Conservation (phyloP, 2,888 invertebrate species). For the Iselma pallidipennis region DNA sequence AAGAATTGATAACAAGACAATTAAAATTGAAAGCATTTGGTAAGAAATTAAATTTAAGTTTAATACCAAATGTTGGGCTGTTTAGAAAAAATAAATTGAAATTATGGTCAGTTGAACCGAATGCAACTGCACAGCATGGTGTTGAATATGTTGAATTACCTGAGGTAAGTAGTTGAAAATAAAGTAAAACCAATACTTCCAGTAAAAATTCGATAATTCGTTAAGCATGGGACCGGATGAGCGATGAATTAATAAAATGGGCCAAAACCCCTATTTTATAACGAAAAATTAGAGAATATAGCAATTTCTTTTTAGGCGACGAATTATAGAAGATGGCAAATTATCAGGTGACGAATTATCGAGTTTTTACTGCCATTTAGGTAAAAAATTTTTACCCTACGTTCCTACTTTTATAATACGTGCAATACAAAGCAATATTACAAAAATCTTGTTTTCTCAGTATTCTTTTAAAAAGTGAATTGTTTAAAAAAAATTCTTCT, state of each 20-base stretch:
- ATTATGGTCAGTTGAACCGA: conserved; percentile 80
- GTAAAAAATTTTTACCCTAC: not conserved
- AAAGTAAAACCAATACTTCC: too few relatives aligned
- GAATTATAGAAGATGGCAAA: too few relatives aligned
- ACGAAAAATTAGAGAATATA: too few relatives aligned
- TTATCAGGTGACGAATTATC: not conserved
- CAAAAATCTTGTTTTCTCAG: too few relatives aligned
- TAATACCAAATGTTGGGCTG: conserved; percentile 77
- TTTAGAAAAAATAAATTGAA: conserved; percentile 76
- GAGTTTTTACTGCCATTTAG: not conserved
- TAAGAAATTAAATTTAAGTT: conserved; percentile 70
- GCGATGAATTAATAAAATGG: too few relatives aligned
- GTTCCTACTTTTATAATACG: not conserved
- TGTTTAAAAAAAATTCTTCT: too few relatives aligned
- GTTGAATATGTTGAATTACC: conserved; percentile 78
- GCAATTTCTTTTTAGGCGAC: too few relatives aligned
- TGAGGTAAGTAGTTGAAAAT: conserved; percentile 74
- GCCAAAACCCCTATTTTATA: too few relatives aligned
- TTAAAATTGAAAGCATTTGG: conserved; percentile 83
- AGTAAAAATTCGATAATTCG: too few relatives aligned
- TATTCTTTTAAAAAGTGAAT: too few relatives aligned
- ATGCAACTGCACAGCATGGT: conserved; percentile 76
- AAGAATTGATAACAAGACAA: conserved; percentile 60
- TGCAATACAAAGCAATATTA: not conserved
- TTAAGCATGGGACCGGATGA: too few relatives aligned